phyloP scores from a whole-genome alignment of 1,140 invertebrate genomes.

The Diplogasteroides magnus region DNA sequence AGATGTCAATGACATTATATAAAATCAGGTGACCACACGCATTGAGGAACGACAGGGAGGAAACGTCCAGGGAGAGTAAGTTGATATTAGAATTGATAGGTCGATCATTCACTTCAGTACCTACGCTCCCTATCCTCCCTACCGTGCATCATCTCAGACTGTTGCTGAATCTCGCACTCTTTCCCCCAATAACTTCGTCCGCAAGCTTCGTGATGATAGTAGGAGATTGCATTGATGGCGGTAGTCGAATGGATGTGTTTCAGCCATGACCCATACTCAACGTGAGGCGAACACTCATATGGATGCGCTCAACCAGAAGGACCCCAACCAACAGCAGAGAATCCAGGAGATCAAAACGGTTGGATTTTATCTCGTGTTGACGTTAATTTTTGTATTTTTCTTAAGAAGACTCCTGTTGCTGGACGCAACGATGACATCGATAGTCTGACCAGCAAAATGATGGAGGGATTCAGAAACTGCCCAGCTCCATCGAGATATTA shows the following conservation, averaged over 20 bases:
- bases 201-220: conserved; percentile 54
- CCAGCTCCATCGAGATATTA: not conserved
- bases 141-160: conserved; percentile 29
- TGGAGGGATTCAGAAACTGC: conserved; percentile 21
- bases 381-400: not conserved
- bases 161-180: conserved; percentile 26
- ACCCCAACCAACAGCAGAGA: conserved; percentile 35
- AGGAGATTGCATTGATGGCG: no score
- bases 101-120: conserved; percentile 8
- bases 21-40: not conserved
- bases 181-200: conserved; percentile 43
- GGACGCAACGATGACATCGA: conserved; percentile 29
- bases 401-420: not conserved
- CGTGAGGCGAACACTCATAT: conserved; percentile 43
- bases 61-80: conserved; percentile 20
- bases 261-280: conserved; percentile 44
- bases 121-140: conserved; percentile 48
- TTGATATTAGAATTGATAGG: not conserved
- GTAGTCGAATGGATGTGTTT: no score
- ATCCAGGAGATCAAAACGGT: conserved; percentile 36
- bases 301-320: conserved; percentile 35
- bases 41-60: conserved; percentile 6
- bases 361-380: no score
- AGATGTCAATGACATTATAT: conserved; percentile 31
- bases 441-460: conserved; percentile 30